Base-by-base conservation (phyloP, 1,140 invertebrate species). In the Thaumetopoea pityocampa region DNA sequence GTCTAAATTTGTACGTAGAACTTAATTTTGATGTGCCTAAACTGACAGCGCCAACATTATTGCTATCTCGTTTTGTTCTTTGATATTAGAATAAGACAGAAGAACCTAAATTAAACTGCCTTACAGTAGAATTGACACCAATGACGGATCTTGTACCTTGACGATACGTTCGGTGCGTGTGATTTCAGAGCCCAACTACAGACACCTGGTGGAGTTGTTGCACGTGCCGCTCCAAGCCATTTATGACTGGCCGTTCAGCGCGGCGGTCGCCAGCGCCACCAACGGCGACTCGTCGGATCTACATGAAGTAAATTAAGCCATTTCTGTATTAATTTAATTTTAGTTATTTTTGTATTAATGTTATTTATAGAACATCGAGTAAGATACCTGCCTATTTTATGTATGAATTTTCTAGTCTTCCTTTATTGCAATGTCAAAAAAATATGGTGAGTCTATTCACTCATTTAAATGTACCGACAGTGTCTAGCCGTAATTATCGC, bases 121-220 rank as follows among this genome's bases (percentile, higher is more conserved):
- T n/a, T n/a, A n/a, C n/a, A n/a, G n/a, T n/a, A n/a, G n/a, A n/a
- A n/a, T n/a, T n/a, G n/a, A n/a, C n/a, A n/a, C n/a, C n/a, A n/a
- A n/a, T n/a, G n/a, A n/a, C n/a, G n/a, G n/a, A n/a, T n/a, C n/a
- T n/a, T n/a, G n/a, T n/a, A n/a, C n/a, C n/a, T n/a, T n/a, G n/a
- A n/a, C n/a, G n/a, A n/a, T n/a, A n/a, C n/a, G n/a, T n/a, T n/a
- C n/a, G n/a, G n/a, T n/a, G n/a, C n/a, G n/a, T n/a, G n/a, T n/a
- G n/a, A 11, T 79, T 72, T 89, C 86, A 95, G 94, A 95, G 74
- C 89, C 92, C 29, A 90, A 94, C 72, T 94, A 93, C 77, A 91
- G 92, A 48, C 90, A 94, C 81, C 88, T 96, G 50, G 89, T 95
- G 63, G 94, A 96, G 85, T 80, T 95, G 17, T 86, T 96, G n/a